These are phyloP conservation scores for Chelidonichthys spinosus DNA, from an alignment of 2,797 vertebrate genomes.

Conservation along the genomic window DNA sequence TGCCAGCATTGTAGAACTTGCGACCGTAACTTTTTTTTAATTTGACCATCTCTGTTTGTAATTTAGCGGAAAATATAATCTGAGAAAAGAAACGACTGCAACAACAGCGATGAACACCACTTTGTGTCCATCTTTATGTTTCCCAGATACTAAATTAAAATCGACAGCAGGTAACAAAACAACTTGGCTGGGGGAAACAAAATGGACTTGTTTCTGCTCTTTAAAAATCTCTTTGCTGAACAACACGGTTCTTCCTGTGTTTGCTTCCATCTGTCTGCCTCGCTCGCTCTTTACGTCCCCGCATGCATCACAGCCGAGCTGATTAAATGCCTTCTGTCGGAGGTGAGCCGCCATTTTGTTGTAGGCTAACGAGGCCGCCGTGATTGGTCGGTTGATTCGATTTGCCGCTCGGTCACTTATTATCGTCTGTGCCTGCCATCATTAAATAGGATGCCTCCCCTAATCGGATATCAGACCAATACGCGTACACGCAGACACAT, in stretches of 20 bases:
- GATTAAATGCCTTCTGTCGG: slow-evolving; percentile 69
- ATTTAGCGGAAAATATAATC: slow-evolving; percentile 35
- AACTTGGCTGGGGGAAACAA: not conserved
- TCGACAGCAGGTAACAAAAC: not conserved
- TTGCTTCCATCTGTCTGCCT: not conserved
- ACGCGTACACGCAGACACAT: slow-evolving; percentile 28
- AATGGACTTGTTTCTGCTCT: not conserved
- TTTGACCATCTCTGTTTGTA: slow-evolving; percentile 38
- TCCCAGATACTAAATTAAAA: not conserved
- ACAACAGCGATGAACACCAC: not conserved
- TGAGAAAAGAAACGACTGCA: not conserved
- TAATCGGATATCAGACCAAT: slow-evolving; percentile 69
- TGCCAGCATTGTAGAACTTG: slow-evolving; percentile 14
- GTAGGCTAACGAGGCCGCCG: slow-evolving; percentile 9
- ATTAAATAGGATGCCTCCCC: slow-evolving; percentile 74
- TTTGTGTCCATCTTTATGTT: not conserved
- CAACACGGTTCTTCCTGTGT: rapidly evolving
- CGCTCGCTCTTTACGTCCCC: not conserved
- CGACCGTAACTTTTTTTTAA: slow-evolving; percentile 27
- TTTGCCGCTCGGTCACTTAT: slow-evolving; percentile 76
- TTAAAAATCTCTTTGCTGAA: not conserved
- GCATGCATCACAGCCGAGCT: slow-evolving; percentile 32
- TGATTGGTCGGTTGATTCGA: slow-evolving; percentile 69
- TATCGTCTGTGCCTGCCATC: slow-evolving; percentile 61
- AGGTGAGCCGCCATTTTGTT: slow-evolving; percentile 52